phyloP scores from a whole-genome alignment of 1,140 invertebrate species.

The Zaprionus ghesquierei region DNA sequence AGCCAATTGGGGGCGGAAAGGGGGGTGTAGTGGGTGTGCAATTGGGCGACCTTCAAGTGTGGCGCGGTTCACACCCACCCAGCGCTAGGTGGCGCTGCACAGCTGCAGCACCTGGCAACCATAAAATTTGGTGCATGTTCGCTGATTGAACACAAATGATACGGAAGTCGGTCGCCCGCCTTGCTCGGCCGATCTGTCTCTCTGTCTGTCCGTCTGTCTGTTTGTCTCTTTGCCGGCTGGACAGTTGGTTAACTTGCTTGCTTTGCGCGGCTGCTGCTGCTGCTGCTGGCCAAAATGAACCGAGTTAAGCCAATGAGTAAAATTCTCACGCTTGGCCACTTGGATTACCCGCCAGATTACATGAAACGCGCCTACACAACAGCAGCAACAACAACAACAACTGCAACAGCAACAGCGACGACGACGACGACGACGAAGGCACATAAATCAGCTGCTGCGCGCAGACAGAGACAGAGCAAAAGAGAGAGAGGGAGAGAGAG shows the following conservation, averaged over 20 bases:
- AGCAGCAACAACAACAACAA: slow-evolving; percentile 27
- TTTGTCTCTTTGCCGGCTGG: not conserved
- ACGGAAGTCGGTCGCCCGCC: slow-evolving; percentile 68
- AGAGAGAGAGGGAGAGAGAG: slow-evolving; percentile 4
- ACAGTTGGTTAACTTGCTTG: not conserved
- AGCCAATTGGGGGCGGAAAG: not conserved
- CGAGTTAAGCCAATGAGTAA: slow-evolving; percentile 56
- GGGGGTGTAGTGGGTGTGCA: slow-evolving; percentile 6
- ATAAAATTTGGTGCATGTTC: slow-evolving; percentile 77
- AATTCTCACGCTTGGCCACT: slow-evolving; percentile 80
- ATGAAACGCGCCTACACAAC: slow-evolving; percentile 77
- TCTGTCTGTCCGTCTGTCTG: not conserved
- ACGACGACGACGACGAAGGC: slow-evolving; percentile 26
- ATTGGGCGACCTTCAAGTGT: slow-evolving; percentile 42
- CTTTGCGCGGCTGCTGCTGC: not conserved
- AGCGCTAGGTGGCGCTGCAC: slow-evolving; percentile 35
- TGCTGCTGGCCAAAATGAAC: not conserved
- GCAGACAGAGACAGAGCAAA: slow-evolving; percentile 6
- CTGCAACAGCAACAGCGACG: not conserved
- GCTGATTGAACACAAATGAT: slow-evolving; percentile 79
- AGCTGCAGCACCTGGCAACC: slow-evolving; percentile 70
- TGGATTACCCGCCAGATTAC: slow-evolving; percentile 79
- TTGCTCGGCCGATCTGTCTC: not conserved
- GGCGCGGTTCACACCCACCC: slow-evolving; percentile 58
- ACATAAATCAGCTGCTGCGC: slow-evolving; percentile 68